Conservation (phyloP, 2,797 vertebrate species). For the Neosilurus hyrtlii region DNA sequence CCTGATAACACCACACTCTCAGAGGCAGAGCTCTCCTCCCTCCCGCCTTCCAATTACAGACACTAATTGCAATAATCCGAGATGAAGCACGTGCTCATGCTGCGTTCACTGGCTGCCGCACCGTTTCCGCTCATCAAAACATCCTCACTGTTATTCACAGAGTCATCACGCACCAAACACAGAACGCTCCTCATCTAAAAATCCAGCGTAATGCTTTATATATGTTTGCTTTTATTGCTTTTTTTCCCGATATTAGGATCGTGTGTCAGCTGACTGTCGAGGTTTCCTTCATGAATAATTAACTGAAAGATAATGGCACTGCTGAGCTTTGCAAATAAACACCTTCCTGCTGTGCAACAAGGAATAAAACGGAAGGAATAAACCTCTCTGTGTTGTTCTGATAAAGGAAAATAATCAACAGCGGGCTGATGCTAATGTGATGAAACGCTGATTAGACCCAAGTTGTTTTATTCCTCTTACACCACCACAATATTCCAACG, state of each 20-base stretch:
- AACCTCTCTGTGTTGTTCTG: not conserved
- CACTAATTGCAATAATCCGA: conserved; percentile 31
- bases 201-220: not conserved
- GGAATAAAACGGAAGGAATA: not conserved
- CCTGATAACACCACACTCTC: conserved; percentile 43
- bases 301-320: not conserved
- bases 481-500: not conserved
- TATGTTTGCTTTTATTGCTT: not conserved
- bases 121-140: conserved; percentile 13
- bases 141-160: not conserved
- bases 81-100: not conserved
- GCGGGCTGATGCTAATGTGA: too few species aligned
- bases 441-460: not conserved
- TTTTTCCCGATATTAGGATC: not conserved
- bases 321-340: not conserved
- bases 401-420: too few species aligned
- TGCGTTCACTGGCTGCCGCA: not conserved
- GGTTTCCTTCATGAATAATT: not conserved
- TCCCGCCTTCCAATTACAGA: conserved; percentile 28
- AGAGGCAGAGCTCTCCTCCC: conserved; percentile 38
- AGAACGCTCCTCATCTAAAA: too few species aligned
- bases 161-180: not conserved
- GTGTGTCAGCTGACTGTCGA: not conserved
- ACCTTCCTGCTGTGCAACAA: not conserved
- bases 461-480: not conserved